A percentile compares a stretch with the other conserved stretches of the same genome.
Evolutionary conservation across 2,113 vertebrate genomes (phyloP).

Genomic region (Apistogramma diplotaenia): DNA sequence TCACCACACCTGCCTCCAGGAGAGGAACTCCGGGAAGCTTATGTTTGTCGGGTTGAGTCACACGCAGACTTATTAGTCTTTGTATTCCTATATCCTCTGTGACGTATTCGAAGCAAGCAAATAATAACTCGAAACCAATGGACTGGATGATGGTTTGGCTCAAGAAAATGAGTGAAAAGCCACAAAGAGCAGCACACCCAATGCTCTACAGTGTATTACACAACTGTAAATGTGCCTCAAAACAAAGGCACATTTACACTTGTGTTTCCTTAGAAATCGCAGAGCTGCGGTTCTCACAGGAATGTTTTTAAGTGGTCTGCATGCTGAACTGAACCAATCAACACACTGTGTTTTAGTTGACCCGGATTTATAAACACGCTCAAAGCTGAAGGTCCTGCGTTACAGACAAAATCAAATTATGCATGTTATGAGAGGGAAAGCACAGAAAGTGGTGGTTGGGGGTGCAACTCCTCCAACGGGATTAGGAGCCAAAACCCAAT

Average conservation of each 20-base stretch:
- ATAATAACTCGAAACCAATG: not conserved
- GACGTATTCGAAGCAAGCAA: too few relatives aligned
- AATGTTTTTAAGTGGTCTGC: not conserved
- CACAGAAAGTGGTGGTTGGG: not conserved
- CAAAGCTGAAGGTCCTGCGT: slow-evolving; percentile 6
- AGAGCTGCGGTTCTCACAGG: not conserved
- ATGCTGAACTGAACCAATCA: not conserved
- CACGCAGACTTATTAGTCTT: too few relatives aligned
- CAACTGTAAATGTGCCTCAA: not conserved
- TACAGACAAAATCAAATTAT: slow-evolving; percentile 31
- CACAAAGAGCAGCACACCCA: rapidly evolving
- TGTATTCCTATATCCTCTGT: too few relatives aligned
- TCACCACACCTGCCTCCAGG: slow-evolving; percentile 7
- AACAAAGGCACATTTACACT: not conserved
- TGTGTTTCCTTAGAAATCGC: rapidly evolving
- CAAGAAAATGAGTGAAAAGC: not conserved
- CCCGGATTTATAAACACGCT: not conserved
- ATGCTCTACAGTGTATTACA: not conserved
- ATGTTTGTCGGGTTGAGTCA: too few relatives aligned
- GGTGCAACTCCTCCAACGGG: slow-evolving; percentile 40
- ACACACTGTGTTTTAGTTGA: not conserved
- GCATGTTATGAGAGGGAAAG: not conserved
- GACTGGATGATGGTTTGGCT: not conserved
- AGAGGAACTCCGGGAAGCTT: not conserved
- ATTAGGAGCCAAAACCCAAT: slow-evolving; percentile 49